Evolutionary conservation across 2,113 vertebrate genomes (phyloP), one percentile per base, ranked within the genome.

Genomic region (Gnathonemus longibarbis): DNA sequence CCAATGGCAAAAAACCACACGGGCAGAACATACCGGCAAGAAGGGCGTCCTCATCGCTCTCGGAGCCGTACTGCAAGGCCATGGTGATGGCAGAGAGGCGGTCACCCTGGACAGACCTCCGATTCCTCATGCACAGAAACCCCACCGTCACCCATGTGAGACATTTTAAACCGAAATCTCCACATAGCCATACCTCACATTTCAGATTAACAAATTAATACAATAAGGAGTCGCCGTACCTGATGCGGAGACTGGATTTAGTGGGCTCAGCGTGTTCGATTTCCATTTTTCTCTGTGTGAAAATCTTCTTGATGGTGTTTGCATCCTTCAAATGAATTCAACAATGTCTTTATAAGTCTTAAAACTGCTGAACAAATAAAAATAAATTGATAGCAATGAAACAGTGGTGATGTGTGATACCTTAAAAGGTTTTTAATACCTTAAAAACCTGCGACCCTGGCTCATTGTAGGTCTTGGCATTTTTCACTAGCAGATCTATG

Each of bases 391-490:
- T n/a, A 77, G 88, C 45, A 45, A 27, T 31, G 15, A 90, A 10
- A 50, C 17, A 52, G 9, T n/a, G 3, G n/a, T 13, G 62, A 7
- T 53, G 42, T 27, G 84, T 84, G 39, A 42, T 42, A 3, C 39
- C 39, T 42, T 42, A 42, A 3, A 42, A 42, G 39, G 39, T 42
- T 42, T 42, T 3, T 42, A 42, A 42, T 42, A 42, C 98, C 97
- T 99, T 99, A 92, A 99, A 99, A 27, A 99, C 98, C 94, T 99
- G 98, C 35, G 98, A 99, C 90, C 98, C 98, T 85, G 98, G 98
- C 88, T 99, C 98, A 91, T 99, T 99, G 90, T 99, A 99, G 2
- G 97, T 98, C 96, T 98, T 99, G 93, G 98, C 98, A 94, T 99
- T 99, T 95, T 98, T 99, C 92, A 97, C 97, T 91, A 99, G 95